A percentile compares a stretch with the other conserved stretches of the same genome.
Evolutionary conservation across 2,797 vertebrate species (phyloP).

Genomic region (Pantherophis alleghaniensis): DNA sequence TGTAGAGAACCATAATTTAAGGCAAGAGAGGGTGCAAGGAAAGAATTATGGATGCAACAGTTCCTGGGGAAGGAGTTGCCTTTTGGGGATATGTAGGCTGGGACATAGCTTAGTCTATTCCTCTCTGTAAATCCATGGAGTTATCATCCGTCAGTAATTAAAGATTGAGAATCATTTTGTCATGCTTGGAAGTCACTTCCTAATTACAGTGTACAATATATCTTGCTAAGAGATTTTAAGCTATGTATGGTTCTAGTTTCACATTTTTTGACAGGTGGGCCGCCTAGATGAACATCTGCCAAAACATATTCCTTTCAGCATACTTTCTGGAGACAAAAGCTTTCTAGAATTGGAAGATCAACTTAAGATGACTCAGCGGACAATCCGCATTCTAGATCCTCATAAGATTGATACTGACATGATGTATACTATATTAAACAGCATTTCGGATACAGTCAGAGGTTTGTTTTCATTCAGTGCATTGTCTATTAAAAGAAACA

Average conservation of each 20-base stretch:
- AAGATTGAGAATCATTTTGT: not conserved
- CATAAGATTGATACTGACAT: slow-evolving; percentile 77
- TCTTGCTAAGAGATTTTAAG: not conserved
- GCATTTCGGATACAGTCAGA: slow-evolving; percentile 80
- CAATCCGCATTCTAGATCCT: slow-evolving; percentile 76
- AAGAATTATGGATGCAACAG: not conserved
- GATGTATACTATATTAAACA: slow-evolving; percentile 81
- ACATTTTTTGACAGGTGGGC: slow-evolving; percentile 67
- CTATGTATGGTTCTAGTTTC: not conserved
- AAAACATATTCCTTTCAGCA: slow-evolving; percentile 81
- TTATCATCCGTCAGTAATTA: not conserved
- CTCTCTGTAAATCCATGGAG: not conserved
- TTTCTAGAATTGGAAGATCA: slow-evolving; percentile 78
- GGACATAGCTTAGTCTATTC: not conserved
- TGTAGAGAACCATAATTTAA: not conserved
- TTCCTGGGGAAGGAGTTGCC: not conserved
- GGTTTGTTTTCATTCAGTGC: slow-evolving; percentile 62
- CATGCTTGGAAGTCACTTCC: not conserved
- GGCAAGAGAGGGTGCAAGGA: not conserved
- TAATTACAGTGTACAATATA: not conserved
- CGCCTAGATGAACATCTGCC: slow-evolving; percentile 78
- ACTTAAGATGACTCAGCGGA: slow-evolving; percentile 78
- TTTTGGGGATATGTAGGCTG: not conserved
- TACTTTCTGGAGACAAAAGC: slow-evolving; percentile 81
- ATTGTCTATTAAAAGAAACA: slow-evolving; percentile 21